Conservation (phyloP, 2,113 vertebrate genomes). For the Corythoichthys haematopterus region DNA sequence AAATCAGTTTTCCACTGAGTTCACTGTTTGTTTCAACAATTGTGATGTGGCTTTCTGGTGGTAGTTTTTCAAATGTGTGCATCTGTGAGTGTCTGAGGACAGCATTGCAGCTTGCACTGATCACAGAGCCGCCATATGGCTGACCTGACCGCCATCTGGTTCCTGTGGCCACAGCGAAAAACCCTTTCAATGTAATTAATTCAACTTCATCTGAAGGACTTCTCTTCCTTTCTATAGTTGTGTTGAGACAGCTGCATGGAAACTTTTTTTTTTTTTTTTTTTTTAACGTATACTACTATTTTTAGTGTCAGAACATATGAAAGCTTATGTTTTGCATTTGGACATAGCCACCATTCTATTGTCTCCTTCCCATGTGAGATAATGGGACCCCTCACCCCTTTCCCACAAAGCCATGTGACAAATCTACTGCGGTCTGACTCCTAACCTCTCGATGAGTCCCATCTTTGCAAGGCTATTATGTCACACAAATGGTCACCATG, state of each 20-base stretch:
- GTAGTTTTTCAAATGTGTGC: neutral
- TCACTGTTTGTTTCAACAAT: neutral
- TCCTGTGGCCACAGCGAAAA: constrained; percentile 50
- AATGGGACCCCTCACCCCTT: constrained; percentile 43
- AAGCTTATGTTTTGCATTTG: constrained; percentile 1
- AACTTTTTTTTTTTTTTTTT: constrained; percentile 6
- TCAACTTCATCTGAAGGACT: constrained; percentile 19
- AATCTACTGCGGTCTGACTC: constrained; percentile 40
- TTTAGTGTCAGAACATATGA: neutral
- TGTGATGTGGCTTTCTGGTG: neutral
- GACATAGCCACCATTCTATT: constrained; percentile 9
- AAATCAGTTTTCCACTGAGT: neutral
- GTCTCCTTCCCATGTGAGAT: constrained; percentile 45
- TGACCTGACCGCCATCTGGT: constrained; percentile 33
- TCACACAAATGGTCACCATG: neutral
- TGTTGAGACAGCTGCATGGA: constrained; percentile 5
- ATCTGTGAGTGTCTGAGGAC: constrained; percentile 10
- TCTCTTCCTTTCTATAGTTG: neutral
- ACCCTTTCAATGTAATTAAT: constrained; percentile 38
- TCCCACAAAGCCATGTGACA: constrained; percentile 31
- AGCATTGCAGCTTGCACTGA: constrained; percentile 34
- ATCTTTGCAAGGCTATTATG: neutral
- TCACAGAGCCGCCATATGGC: constrained; percentile 58
- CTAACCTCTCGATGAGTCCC: constrained; percentile 39
- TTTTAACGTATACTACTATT: neutral